These are phyloP conservation scores for Leucopternis melanops DNA, from an alignment of 2,113 vertebrate genomes.

Conservation along the genomic window DNA sequence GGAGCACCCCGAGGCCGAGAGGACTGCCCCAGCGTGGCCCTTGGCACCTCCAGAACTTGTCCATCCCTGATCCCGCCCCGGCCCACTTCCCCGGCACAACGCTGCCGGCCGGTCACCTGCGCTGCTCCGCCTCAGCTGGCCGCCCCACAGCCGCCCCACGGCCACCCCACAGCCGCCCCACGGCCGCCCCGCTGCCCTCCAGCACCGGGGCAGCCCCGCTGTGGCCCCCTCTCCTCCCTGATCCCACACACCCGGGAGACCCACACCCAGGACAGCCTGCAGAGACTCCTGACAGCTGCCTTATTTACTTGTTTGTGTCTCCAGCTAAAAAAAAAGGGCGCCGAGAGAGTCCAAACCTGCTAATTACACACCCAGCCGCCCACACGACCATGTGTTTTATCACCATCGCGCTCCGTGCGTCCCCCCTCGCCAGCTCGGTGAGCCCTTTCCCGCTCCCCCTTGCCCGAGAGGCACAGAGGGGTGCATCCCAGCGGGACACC, in stretches of 20 bases:
- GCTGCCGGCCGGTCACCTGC: background rate
- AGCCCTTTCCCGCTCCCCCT: too few species aligned
- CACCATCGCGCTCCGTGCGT: background rate
- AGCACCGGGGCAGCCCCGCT: background rate
- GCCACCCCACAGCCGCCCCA: background rate
- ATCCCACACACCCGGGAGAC: background rate
- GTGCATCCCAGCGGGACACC: too few species aligned
- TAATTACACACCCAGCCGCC: constrained; percentile 23
- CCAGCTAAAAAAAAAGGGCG: background rate
- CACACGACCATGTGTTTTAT: background rate
- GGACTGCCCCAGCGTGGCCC: background rate
- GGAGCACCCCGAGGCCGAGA: background rate
- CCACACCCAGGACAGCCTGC: background rate
- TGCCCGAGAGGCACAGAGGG: too few species aligned
- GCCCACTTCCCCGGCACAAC: accelerated
- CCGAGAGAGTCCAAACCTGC: background rate
- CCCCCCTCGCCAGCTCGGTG: background rate
- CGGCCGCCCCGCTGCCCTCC: background rate
- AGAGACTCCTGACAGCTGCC: background rate
- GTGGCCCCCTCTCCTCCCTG: background rate
- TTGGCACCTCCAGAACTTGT: background rate
- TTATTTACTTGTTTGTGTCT: background rate
- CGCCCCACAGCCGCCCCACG: too few species aligned
- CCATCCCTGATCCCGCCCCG: background rate
- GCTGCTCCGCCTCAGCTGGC: background rate